A percentile compares a stretch with the other conserved stretches of the same genome.
phyloP scores from a whole-genome alignment of 2,113 vertebrate species.

The Brachyhypopomus gauderio region DNA sequence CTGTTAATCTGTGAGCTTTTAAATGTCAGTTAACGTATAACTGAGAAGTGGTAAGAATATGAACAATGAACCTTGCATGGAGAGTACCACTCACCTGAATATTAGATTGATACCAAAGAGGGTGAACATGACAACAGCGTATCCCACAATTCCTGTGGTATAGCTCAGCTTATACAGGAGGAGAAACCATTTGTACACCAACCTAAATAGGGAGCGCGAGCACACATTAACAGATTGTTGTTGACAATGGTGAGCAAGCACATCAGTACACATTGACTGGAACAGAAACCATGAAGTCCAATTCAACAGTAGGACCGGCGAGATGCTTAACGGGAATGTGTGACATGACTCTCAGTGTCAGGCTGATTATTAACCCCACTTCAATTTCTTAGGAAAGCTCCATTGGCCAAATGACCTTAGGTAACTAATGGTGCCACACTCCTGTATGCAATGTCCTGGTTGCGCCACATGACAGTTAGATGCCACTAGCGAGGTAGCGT shows the following conservation, averaged over 20 bases:
- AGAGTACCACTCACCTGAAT: constrained; percentile 84
- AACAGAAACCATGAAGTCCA: no score
- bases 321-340: no score
- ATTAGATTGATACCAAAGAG: constrained; percentile 95
- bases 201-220: constrained; percentile 67
- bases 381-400: neutral
- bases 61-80: neutral
- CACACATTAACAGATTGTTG: no score
- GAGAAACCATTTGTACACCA: constrained; percentile 99
- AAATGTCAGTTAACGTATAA: no score
- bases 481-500: neutral
- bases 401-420: neutral
- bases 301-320: no score
- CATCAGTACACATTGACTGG: no score
- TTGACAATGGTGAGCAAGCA: no score
- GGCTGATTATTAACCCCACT: no score
- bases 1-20: no score
- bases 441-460: neutral
- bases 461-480: neutral
- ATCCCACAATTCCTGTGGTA: constrained; percentile 91
- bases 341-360: neutral
- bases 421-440: neutral
- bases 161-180: constrained; percentile 99
- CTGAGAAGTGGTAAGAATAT: neutral
- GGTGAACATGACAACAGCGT: constrained; percentile 96